These are phyloP conservation scores for Eubucco bourcierii DNA, from an alignment of 2,113 vertebrate genomes.

Conservation along the genomic window DNA sequence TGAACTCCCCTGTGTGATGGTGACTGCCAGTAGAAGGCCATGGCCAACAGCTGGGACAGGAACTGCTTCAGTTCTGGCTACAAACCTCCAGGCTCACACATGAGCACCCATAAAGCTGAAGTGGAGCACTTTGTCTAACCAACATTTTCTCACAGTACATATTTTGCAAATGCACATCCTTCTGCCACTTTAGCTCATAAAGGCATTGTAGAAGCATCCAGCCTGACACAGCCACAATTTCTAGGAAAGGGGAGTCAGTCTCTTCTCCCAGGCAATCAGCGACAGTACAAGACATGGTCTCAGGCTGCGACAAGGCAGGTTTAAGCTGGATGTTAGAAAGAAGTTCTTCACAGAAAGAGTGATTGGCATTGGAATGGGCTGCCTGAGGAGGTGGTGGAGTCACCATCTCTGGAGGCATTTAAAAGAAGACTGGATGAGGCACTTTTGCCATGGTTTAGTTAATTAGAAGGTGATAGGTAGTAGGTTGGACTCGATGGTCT, in stretches of 20 bases:
- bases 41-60: not conserved
- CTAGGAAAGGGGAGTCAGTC: not conserved
- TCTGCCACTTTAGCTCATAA: not conserved
- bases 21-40: not conserved
- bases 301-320: too few species aligned
- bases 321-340: too few species aligned
- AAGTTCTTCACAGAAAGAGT: too few species aligned
- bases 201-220: not conserved
- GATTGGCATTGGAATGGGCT: too few species aligned
- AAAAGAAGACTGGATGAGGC: too few species aligned
- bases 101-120: not conserved
- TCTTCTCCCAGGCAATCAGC: too few species aligned
- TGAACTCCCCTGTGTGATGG: fast-evolving
- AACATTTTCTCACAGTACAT: fast-evolving
- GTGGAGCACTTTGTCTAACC: not conserved
- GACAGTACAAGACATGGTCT: too few species aligned
- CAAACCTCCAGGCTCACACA: fast-evolving
- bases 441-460: too few species aligned
- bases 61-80: not conserved
- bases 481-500: too few species aligned
- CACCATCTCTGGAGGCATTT: too few species aligned
- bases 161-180: not conserved
- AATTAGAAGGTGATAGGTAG: too few species aligned
- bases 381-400: too few species aligned
- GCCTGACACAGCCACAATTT: not conserved